Evolutionary conservation across 1,140 invertebrate genomes (phyloP), one percentile per base, ranked within the genome.

Genomic region (Drosophila athabasca): DNA sequence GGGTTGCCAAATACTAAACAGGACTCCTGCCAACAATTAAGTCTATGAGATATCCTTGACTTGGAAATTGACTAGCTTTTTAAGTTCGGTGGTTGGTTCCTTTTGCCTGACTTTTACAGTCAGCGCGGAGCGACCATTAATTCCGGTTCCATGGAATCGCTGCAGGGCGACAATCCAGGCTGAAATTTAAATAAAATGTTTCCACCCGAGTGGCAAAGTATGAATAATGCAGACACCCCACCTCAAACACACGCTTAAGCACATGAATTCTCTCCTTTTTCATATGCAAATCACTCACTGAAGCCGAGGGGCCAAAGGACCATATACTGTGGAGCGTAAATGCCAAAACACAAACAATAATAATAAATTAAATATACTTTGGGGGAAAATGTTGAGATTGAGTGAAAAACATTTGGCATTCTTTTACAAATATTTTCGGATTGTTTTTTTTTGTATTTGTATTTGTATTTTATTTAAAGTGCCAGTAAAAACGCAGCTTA

Each of bases 401-500:
- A 65, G 53, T 6, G 29, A 54, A 9, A 44, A 19, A n/a, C 15
- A 2, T 8, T 11, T 2, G 0, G 6, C 22, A 22, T 44, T 76
- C 19, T 77, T 85, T 85, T 87, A 82, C 82, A 87, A 87, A 87
- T 82, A 79, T 82, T 85, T 84, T 83, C 67, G 55, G 60, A 75
- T 79, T 31, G 35, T 69, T 80, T 76, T 69, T 45, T 77, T 49
- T 66, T n/a, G n/a, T n/a, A n/a, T n/a, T 54, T 59, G 22, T 59
- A 24, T 59, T 67, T 68, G 35, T n/a, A 43, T 80, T 90, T 90
- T 82, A 90, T 90, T 90, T 90, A 79, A 90, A 90, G 85, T 90
- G 85, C 85, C 85, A 90, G 81, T 90, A 90, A 90, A 90, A 90
- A 90, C 85, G 85, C 85, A 85, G 87, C 85, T 90, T 90, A 90